phyloP scores from a whole-genome alignment of 1,140 invertebrate genomes.

The Planococcus citri region DNA sequence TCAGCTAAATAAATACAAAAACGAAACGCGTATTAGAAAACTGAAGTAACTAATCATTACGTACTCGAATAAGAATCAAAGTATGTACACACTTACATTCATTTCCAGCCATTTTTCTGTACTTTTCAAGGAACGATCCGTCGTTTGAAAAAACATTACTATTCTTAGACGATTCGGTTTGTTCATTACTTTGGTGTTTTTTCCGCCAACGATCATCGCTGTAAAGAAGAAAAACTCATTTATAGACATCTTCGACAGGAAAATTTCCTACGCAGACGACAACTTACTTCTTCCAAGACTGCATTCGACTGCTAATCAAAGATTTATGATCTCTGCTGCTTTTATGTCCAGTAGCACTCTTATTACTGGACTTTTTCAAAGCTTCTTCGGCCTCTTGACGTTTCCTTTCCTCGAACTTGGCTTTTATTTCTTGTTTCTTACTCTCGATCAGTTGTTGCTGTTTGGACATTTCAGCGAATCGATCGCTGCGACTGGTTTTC shows the following conservation, averaged over 20 bases:
- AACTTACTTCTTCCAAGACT: constrained; percentile 16
- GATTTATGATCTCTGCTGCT: constrained; percentile 12
- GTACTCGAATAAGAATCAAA: not conserved
- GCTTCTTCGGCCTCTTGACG: constrained; percentile 42
- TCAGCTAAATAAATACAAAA: not conserved
- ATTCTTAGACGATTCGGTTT: constrained; percentile 6
- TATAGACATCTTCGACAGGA: not conserved
- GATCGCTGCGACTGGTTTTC: constrained; percentile 32
- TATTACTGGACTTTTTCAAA: constrained; percentile 13
- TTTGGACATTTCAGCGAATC: constrained; percentile 63
- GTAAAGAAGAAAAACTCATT: constrained; percentile 6
- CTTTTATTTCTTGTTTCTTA: constrained; percentile 60
- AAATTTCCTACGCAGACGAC: not conserved
- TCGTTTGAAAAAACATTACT: constrained; percentile 58
- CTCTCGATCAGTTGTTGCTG: constrained; percentile 67
- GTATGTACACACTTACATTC: not conserved
- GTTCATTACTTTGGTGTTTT: not conserved
- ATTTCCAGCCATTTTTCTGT: constrained; percentile 50
- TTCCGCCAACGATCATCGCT: constrained; percentile 16
- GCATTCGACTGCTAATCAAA: constrained; percentile 14
- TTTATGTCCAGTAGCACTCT: not conserved
- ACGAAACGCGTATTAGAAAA: not conserved
- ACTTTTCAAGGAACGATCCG: constrained; percentile 66
- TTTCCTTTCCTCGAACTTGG: constrained; percentile 46
- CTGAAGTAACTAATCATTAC: not conserved